Evolutionary conservation across 2,888 invertebrate species (phyloP), one percentile per base, ranked within the genome.

Genomic region (Axea sp.): DNA sequence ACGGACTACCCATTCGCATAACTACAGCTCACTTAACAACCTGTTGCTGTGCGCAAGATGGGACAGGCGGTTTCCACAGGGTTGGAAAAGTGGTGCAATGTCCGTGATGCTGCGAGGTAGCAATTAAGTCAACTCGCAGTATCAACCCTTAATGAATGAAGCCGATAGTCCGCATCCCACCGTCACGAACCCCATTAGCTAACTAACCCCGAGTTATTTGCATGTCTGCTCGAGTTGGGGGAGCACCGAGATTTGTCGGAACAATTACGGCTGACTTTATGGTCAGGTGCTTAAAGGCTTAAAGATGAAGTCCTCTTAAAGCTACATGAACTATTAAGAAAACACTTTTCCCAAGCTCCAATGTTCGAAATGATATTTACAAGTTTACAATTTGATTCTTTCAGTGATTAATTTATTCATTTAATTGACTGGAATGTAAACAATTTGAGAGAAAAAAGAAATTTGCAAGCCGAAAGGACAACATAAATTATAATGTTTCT

Each of bases 201-300:
- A 86, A 86, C 87, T 86, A 87, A 86, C 86, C 85, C 85, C 83
- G 82, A 83, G 86, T 84, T 87, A 87, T 87, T 87, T 87, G 87
- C 87, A 87, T 86, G 85, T 84, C 84, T 81, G 79, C 76, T 55
- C 75, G 76, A 80, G 79, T 77, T 80, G 78, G 82, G 82, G 80
- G 82, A 79, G 79, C 79, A 81, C 79, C 77, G 81, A 83, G 85
- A 86, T 86, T 86, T 82, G 78, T 78, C 83, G 81, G 81, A 84
- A 85, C 85, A 85, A 86, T 86, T 86, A 86, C 83, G 78, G 78
- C 55, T 74, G 82, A 83, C 83, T 84, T 84, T 84, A 86, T 83
- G 82, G 82, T 81, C 85, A 85, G 82, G 82, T 85, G 83, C 81
- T 85, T 84, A 86, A 85, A 85, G 83, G 85, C 82, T 86, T 86